Evolutionary conservation across 2,113 vertebrate genomes (phyloP), one percentile per base, ranked within the genome.

Genomic region (Anhinga anhinga): DNA sequence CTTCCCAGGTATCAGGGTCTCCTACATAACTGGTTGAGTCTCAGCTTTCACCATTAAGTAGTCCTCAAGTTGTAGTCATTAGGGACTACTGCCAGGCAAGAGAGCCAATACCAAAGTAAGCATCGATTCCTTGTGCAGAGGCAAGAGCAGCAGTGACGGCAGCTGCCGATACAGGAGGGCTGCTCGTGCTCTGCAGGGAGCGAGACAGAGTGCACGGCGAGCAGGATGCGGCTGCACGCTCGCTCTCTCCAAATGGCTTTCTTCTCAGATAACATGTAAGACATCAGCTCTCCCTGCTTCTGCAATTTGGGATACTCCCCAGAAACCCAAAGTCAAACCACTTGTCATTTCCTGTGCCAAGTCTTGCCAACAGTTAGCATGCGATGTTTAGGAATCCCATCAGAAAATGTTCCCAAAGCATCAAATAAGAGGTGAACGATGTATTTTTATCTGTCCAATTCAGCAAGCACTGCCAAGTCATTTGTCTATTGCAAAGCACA

Each of bases 151-250:
- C 2, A 44, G 66, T 5, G 53, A 23, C 55, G 15, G 22, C 22
- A 30, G 52, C 44, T 25, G 58, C 55, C 4, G 6, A 25, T 3
- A 2, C 32, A 5, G 52, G 27, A 49, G 49, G 6, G 27, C 44
- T 58, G 84, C 40, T 59, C 0, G 0, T 29, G 63, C 3, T 13
- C 67, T 6, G 50, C 0, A 0, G 44, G 53, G 53, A 30, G 52
- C 0, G 0, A 66, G 59, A 26, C 0, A 0, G 77, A 49, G 29
- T 2, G 12, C 52, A 36, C 0, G 1, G 38, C 2, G 8, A 84
- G 74, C n/a, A 50, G 82, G 62, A 63, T 2, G 1, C 4, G 5
- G 40, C 42, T 2, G n/a, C 26, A 47, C 32, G 5, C 2, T 6
- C 1, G 0, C 45, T 44, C 66, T 49, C 61, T 20, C 23, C 0